Evolutionary conservation across 2,797 vertebrate species (phyloP), one percentile per base, ranked within the genome.

Genomic region (Merluccius polli): DNA sequence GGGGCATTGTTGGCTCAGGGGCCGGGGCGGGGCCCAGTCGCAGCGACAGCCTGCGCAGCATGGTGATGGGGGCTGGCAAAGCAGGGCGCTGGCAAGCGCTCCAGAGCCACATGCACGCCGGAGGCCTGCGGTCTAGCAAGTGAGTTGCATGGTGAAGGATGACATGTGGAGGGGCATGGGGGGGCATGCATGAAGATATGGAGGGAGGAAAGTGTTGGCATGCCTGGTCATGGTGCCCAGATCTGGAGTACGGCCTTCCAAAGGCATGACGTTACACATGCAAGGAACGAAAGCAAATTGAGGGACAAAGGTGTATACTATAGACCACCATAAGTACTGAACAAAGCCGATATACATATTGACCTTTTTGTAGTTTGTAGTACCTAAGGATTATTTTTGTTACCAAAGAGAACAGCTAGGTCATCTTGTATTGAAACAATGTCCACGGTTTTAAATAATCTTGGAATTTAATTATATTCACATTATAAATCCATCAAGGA

Each of bases 71-170:
- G 81, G 95, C 94, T 90, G 95, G 95, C 91, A 96, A 95, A 93
- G 95, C 90, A 31, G 93, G 97, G 87, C 96, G 95, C 91, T 99
- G 97, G 98, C 96, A 98, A 92, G 95, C 92, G 81, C 84, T 99
- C 94, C 97, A 99, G 95, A 97, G 95, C 94, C 97, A 99, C 95
- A 94, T 99, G 95, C 95, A 97, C 83, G 95, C 97, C 81, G 98
- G 98, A 94, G 97, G 96, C 93, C 96, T 99, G 92, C 97, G 96
- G 90, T 94, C 95, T 92, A 92, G 94, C 96, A 99, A 98, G 98
- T 99, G 97, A 99, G 98, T 99, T 92, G 84, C 87, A 89, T 87
- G 82, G 79, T 84, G 70, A 71, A 32, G 36, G 44, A 35, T 67
- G 87, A 36, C 35, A 44, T 44, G 75, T 21, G 21, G 88, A 85